Base-by-base conservation (phyloP, 2,797 vertebrate genomes). In the Naso thynnoides region DNA sequence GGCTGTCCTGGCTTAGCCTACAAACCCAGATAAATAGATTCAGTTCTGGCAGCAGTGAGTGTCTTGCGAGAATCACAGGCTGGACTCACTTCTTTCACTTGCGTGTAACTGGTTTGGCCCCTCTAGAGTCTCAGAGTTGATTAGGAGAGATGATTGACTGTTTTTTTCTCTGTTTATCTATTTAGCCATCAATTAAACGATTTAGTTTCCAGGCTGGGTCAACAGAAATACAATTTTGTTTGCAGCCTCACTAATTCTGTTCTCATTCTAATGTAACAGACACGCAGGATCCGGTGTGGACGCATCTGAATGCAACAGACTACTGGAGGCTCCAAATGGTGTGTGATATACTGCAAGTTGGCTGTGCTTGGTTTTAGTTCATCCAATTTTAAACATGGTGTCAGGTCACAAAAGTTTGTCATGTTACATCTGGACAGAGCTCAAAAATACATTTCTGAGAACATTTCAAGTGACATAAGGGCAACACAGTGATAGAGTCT, bases 11-110 rank as follows among this genome's bases (percentile, higher is more conserved):
- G 39, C 73, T 84, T 72, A 80, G 78, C 80, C 84, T 73, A 82
- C 70, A 85, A 91, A 87, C 84, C 78, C 80, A 86, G 81, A 89
- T 89, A 71, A 83, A 73, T 82, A 74, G 74, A 81, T 59, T 27
- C 13, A 39, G 67, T 70, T 48, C 73, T 87, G 85, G 88, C 86
- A 86, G 89, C 73, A 45, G 19, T 10, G 3, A 21, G 53, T 3
- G 86, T 82, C 79, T 88, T 74, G 38, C 1, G 78, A 86, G 85
- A 84, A 24, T 2, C 1, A 56, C 63, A 33, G 60, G 59, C 70
- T 84, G 81, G 79, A 81, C 70, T 78, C 50, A 62, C 71, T 76
- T 85, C 76, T 67, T 29, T 66, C 56, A 68, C 53, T 59, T 8
- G 19, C 60, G 54, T 77, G 44, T 73, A 90, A 79, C 69, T 74